Conservation (phyloP, 2,113 vertebrate genomes). For the Psephotus haematonotus region DNA sequence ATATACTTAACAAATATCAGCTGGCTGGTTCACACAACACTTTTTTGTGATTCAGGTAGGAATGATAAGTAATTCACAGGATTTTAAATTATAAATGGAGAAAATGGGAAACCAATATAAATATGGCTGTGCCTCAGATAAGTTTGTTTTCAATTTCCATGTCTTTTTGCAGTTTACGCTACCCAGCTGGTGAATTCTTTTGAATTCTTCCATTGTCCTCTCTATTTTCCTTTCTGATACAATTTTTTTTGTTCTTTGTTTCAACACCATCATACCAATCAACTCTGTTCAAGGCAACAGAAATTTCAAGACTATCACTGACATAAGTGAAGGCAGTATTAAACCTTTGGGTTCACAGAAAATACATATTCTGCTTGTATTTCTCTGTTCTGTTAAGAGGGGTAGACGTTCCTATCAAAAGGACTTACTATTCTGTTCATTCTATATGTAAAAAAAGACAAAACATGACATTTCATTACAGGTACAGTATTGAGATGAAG, state of each 20-base stretch:
- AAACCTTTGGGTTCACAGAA: background rate
- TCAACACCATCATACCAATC: background rate
- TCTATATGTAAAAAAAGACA: background rate
- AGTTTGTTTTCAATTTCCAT: background rate
- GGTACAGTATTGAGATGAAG: background rate
- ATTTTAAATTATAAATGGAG: background rate
- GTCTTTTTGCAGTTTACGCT: background rate
- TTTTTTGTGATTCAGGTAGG: background rate
- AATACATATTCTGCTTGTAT: background rate
- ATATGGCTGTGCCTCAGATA: background rate
- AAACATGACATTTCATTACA: background rate
- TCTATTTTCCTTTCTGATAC: background rate
- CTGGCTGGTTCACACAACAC: background rate
- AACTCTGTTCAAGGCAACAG: background rate
- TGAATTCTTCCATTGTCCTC: background rate
- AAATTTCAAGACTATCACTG: background rate
- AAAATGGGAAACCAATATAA: background rate
- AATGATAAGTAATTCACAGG: background rate
- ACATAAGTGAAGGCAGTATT: background rate
- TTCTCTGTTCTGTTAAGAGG: background rate
- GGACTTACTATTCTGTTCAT: background rate
- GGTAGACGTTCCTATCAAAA: background rate
- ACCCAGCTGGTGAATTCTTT: background rate
- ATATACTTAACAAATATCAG: background rate
- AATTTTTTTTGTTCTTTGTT: background rate